These are phyloP conservation scores for Sitodiplosis mosellana DNA, from an alignment of 1,140 invertebrate genomes.

Conservation along the genomic window DNA sequence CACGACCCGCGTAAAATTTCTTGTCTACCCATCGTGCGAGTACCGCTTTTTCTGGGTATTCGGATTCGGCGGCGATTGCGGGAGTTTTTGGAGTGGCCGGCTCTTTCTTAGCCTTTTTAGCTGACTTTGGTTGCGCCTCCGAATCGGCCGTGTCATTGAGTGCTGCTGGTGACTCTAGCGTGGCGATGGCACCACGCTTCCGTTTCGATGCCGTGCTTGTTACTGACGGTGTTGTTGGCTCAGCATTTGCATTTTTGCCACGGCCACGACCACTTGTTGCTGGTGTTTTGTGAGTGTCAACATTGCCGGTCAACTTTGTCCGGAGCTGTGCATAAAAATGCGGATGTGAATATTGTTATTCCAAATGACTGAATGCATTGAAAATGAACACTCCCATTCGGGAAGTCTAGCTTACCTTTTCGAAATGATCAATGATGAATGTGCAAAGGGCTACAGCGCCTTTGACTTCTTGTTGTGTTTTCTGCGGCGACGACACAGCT, in stretches of 20 bases:
- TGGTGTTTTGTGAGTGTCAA: not conserved
- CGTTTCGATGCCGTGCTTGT: conserved; percentile 1
- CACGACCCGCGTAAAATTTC: conserved; percentile 37
- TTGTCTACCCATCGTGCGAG: conserved; percentile 43
- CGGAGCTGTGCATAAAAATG: not conserved
- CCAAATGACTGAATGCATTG: not conserved
- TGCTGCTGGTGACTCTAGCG: not conserved
- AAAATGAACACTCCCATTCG: not conserved
- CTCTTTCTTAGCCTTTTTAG: not conserved
- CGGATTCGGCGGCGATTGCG: not conserved
- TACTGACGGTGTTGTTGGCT: not conserved
- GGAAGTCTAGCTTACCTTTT: not conserved
- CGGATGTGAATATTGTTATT: not conserved
- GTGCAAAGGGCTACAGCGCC: conserved; percentile 1
- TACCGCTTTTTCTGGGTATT: conserved; percentile 28
- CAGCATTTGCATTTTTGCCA: not conserved
- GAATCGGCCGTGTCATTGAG: not conserved
- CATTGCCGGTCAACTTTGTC: not conserved
- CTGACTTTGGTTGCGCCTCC: not conserved
- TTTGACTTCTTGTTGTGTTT: not conserved
- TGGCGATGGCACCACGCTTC: not conserved
- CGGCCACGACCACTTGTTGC: not conserved
- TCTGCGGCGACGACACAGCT: no score
- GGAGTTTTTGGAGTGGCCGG: conserved; percentile 7
- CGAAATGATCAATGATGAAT: conserved; percentile 4